Conservation (phyloP, 2,113 vertebrate genomes). For the Petaurus breviceps region DNA sequence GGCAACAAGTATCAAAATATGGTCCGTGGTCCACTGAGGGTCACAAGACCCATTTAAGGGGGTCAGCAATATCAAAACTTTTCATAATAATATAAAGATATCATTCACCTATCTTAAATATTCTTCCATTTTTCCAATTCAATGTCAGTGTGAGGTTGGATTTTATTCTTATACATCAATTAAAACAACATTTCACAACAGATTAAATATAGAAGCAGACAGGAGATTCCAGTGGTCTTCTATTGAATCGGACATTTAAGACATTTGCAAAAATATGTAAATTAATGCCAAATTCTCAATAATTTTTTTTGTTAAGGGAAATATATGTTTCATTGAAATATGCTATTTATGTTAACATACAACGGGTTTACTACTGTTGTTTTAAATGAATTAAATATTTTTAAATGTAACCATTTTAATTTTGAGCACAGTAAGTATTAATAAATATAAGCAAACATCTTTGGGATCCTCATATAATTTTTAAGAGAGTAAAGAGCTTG, state of each 20-base stretch:
- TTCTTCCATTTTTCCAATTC: neutral
- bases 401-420: neutral
- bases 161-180: neutral
- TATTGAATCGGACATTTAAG: neutral
- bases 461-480: neutral
- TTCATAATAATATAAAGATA: neutral
- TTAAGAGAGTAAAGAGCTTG: neutral
- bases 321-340: neutral
- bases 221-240: neutral
- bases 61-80: neutral
- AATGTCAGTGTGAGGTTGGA: neutral
- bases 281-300: neutral
- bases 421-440: neutral
- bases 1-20: neutral
- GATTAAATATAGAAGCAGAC: neutral
- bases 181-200: neutral
- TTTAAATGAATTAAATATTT: neutral
- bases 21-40: neutral
- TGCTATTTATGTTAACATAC: neutral
- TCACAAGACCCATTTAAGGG: neutral
- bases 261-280: neutral
- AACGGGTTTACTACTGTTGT: neutral
- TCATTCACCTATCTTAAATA: neutral
- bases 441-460: neutral
- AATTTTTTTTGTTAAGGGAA: neutral